Base-by-base conservation (phyloP, 1,140 invertebrate genomes). In the Goniozus legneri region DNA sequence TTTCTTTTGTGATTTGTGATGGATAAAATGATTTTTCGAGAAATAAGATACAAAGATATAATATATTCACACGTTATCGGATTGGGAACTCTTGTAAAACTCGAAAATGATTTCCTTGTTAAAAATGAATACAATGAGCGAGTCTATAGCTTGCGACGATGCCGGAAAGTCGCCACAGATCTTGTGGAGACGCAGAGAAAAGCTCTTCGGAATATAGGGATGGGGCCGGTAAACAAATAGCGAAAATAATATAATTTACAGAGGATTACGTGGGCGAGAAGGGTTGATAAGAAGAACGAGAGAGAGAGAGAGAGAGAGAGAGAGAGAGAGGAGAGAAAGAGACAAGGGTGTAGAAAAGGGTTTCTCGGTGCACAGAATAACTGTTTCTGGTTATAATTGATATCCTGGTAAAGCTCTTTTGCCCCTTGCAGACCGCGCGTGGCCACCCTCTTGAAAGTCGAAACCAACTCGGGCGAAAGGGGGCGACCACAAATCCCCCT, bases 161-260 rank as follows among this genome's bases (percentile, higher is more conserved):
- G 69, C 68, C 67, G 68, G 64, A 73, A 71, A 73, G 70, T 73
- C 66, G 61, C 70, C 67, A 62, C 69, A 71, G 71, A 71, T 71
- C 67, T 67, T 55, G 54, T 58, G 65, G 57, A 61, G 65, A 69
- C 62, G 62, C 61, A 59, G 60, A 62, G 54, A 56, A 63, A 67
- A n/a, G n/a, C n/a, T n/a, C n/a, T n/a, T n/a, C n/a, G n/a, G n/a
- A n/a, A n/a, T n/a, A 65, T 68, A 67, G 62, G 60, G 65, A 67
- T n/a, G n/a, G n/a, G 65, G 59, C 60, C 64, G 69, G 68, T 73
- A 73, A 73, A 73, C 68, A 73, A 73, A 72, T 69, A 72, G 68
- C 67, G 71, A 73, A 73, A 73, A 73, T 73, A 73, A 73, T 72
- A 73, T 72, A 72, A 73, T 71, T 73, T 73, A 73, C 68, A 71